Evolutionary conservation across 1,140 invertebrate genomes (phyloP), one percentile per base, ranked within the genome.

Genomic region (Hycleus phaleratus): DNA sequence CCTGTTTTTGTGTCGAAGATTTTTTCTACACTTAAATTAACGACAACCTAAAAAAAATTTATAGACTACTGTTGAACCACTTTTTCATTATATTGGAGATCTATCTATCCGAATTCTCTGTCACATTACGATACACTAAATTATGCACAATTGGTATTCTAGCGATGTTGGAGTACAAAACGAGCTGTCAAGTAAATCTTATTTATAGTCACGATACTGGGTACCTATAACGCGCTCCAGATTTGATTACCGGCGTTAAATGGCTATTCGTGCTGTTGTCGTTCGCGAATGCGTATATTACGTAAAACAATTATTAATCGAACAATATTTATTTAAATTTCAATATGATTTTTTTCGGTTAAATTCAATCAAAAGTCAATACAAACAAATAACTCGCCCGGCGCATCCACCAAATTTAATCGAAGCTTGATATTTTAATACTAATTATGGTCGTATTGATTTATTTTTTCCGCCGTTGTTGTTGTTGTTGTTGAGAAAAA

Each of bases 151-250:
- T 56, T 49, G 58, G 49, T 56, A 56, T 59, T 53, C 52, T 51
- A 58, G 45, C 44, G 48, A 58, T 54, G 50, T 58, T 56, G 46
- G 58, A 55, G 52, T 56, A 62, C 56, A 62, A 62, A 62, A 62
- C 60, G 49, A 59, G 49, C 58, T 63, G 61, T 63, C 61, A 63
- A 60, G 61, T 63, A 57, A 63, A 56, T 63, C 53, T 60, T 59
- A 63, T 63, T 63, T 63, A 63, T 63, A 55, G 53, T 63, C 61
- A 60, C 61, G 58, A 63, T 59, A 63, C 50, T 51, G 46, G 32
- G 32, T 52, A 62, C 56, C 56, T 56, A 55, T 48, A 49, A 49
- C 55, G 43, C 50, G 60, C 52, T 58, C 50, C 60, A 62, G 60
- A 62, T 62, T 62, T 56, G 60, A 61, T 61, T 61, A 58, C 47